Evolutionary conservation across 2,888 invertebrate species (phyloP), one percentile per base, ranked within the genome.

Genomic region (Lottia scabra): DNA sequence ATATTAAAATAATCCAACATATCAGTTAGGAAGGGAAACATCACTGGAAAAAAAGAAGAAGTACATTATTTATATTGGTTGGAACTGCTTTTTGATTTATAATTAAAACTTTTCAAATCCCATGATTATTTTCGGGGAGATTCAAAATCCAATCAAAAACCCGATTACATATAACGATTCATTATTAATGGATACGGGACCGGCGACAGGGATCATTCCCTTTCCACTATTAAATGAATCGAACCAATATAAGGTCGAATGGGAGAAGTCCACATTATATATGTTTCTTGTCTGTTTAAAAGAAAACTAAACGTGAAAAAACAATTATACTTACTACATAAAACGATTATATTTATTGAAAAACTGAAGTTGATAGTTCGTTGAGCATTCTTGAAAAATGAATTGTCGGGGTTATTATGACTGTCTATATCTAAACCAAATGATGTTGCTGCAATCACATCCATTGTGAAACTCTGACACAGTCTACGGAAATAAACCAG

Each of bases 391-490:
- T 69, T 77, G 27, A 80, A 74, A 63, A 80, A 80, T 2, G 62
- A 63, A 64, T 80, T 76, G 48, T 80, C 72, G 2, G 78, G 78
- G 65, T 82, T 67, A 64, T 43, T 77, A 67, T 82, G 81, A 26
- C 78, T 77, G 67, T 78, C 73, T 0, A 79, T 73, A 13, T 78
- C 76, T 6, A 80, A 67, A 13, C 81, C 81, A 69, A 81, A 81
- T 0, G 75, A 78, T 1, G 80, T 78, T 19, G 76, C 73, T 30
- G 77, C 78, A 26, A 81, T 81, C 2, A 78, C 76, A 48, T 81
- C 81, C 76, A 81, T 71, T 5, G 80, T 78, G 70, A 75, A 81
- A 13, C 73, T 72, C 38, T 70, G 27, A 71, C 46, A 45, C 15
- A 70, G 6, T 13, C 67, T 69, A 44, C 6, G 19, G 15, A 16